These are phyloP conservation scores for Artibeus jamaicensis DNA, from an alignment of 2,797 vertebrate species.

Conservation along the genomic window DNA sequence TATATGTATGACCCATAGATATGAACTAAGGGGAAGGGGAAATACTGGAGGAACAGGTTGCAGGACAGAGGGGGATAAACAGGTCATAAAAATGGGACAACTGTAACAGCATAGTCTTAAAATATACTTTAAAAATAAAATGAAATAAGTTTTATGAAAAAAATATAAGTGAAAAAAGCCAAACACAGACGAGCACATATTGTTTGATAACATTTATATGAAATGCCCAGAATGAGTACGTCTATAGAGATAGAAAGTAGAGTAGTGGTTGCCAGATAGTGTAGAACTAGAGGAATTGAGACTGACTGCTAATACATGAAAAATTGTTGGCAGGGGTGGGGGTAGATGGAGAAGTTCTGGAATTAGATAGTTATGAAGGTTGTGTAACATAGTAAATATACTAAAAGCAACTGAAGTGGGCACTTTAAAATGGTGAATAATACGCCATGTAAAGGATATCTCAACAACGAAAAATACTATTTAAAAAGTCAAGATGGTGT, in stretches of 20 bases:
- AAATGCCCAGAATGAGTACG: neutral
- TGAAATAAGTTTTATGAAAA: too few relatives aligned
- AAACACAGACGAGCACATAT: neutral
- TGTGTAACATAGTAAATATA: neutral
- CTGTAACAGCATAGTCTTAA: too few relatives aligned
- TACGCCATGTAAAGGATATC: neutral
- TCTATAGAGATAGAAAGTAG: neutral
- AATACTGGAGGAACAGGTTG: too few relatives aligned
- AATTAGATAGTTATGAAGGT: neutral
- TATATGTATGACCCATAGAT: too few relatives aligned
- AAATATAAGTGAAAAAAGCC: neutral
- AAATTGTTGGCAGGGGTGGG: fast-evolving
- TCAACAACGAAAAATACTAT: neutral
- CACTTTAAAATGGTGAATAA: neutral
- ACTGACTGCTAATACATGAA: neutral
- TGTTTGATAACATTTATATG: neutral
- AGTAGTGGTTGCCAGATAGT: neutral
- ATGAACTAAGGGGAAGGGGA: too few relatives aligned
- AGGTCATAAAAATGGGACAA: too few relatives aligned
- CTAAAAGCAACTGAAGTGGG: neutral
- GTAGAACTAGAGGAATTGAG: neutral
- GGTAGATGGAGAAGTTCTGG: neutral
- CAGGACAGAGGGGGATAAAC: too few relatives aligned
- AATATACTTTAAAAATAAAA: too few relatives aligned
- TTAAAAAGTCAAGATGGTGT: neutral